Evolutionary conservation across 2,888 invertebrate genomes (phyloP), one percentile per base, ranked within the genome.

Genomic region (Nemoura dubitans): DNA sequence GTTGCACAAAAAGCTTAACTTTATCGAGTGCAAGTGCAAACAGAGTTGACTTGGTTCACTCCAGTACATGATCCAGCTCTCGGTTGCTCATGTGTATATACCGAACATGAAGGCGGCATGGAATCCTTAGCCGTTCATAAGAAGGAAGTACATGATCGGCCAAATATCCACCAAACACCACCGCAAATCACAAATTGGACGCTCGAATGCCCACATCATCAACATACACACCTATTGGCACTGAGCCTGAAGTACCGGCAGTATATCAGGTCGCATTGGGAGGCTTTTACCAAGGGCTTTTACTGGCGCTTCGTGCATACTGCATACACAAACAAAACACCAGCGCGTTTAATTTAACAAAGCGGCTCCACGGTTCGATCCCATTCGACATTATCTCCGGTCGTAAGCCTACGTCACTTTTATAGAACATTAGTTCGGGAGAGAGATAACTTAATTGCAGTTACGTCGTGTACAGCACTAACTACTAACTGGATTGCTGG

Each of bases 401-500:
- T 59, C 59, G 21, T 59, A 59, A 59, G 59, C 59, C 59, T 59
- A 59, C 59, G 21, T 59, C 21, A 59, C 6, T 59, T 59, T 59
- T 59, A 59, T 59, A 59, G 59, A 21, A 59, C 59, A 59, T 59
- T 59, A 59, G 59, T 59, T 59, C 21, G 10, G 21, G 29, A 78
- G 78, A 28, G 78, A 28, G 29, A 78, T 78, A 28, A 28, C 78
- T 78, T 28, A 28, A 78, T 78, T 78, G 78, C 29, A 14, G 14
- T 6, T 10, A 10, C 78, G 14, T 81, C 81, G 29, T 30, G 81
- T 14, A 6, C 30, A 7, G 25, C 28, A 2, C 30, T 27, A 81
- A 78, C 78, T 78, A 78, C 6, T 78, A 78, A 78, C 78, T 29
- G 30, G 78, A 78, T 78, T 78, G 78, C 14, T 78, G 78, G 78